Conservation (phyloP, 1,140 invertebrate genomes). For the Trichomalopsis sarcophagae region DNA sequence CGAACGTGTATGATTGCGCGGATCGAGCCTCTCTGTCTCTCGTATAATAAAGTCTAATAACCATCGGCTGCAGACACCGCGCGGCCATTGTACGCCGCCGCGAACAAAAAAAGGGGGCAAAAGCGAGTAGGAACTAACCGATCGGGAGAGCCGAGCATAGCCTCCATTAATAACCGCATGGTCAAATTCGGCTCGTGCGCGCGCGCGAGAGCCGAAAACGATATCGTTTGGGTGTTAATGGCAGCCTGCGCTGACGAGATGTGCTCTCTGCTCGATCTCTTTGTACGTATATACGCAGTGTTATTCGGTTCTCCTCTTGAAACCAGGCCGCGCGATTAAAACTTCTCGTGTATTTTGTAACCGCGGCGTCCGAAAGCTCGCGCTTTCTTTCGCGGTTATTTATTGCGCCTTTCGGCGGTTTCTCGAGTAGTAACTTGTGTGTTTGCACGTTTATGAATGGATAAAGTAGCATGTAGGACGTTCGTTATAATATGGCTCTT, state of each 20-base stretch:
- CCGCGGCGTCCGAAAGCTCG: neutral
- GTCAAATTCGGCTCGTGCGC: constrained; percentile 44
- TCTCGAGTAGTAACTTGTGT: too few species aligned
- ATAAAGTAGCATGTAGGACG: too few species aligned
- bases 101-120: neutral
- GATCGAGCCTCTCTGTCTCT: neutral
- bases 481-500: too few species aligned
- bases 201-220: constrained; percentile 2
- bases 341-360: constrained; percentile 47
- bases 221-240: constrained; percentile 34
- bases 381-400: neutral
- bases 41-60: constrained; percentile 38
- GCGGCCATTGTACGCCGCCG: neutral
- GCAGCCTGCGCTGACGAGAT: constrained; percentile 3
- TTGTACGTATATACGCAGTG: neutral
- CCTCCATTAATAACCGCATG: constrained; percentile 55
- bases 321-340: constrained; percentile 24
- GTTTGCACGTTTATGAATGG: too few species aligned
- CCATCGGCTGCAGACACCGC: constrained; percentile 5
- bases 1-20: constrained; percentile 5
- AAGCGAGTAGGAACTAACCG: constrained; percentile 48
- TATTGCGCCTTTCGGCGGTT: neutral
- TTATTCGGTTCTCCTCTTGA: too few species aligned
- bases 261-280: neutral
- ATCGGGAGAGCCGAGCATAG: constrained; percentile 32